A percentile compares a stretch with the other conserved stretches of the same genome.
phyloP scores from a whole-genome alignment of 2,888 invertebrate species.

The Pyrrhia umbra region DNA sequence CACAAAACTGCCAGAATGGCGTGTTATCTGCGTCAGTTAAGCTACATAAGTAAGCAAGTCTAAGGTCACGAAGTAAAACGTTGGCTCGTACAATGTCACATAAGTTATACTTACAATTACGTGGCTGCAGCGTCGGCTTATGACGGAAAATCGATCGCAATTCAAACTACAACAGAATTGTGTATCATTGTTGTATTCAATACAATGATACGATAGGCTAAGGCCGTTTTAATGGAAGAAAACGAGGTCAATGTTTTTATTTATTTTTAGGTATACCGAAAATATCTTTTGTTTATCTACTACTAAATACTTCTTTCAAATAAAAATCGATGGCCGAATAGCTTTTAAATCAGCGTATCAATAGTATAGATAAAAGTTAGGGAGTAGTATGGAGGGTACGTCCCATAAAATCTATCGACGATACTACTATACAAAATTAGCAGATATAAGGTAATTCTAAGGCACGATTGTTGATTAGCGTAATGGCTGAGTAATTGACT shows the following conservation, averaged over 20 bases:
- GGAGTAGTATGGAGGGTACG: neutral
- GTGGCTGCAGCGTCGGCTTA: conserved; percentile 43
- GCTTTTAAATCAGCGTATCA: too few species aligned
- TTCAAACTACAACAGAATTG: conserved; percentile 33
- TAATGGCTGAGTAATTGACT: too few species aligned
- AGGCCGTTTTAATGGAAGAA: neutral
- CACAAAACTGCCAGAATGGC: conserved; percentile 23
- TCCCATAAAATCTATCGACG: neutral
- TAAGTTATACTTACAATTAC: conserved; percentile 32
- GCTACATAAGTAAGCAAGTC: conserved; percentile 35
- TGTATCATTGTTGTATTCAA: conserved; percentile 21
- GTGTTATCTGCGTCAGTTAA: conserved; percentile 35
- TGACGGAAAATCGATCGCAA: conserved; percentile 48
- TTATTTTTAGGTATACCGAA: too few species aligned
- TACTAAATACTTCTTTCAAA: too few species aligned
- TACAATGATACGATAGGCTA: neutral
- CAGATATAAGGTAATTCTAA: neutral
- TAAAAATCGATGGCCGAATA: too few species aligned
- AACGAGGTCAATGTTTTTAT: too few species aligned
- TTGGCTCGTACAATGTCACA: conserved; percentile 48
- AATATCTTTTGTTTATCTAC: too few species aligned
- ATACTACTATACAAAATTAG: neutral
- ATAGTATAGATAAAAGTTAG: neutral
- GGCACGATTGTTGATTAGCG: too few species aligned
- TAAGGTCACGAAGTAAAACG: conserved; percentile 53